Percentiles rank a stretch among this genome's conserved stretches.
These are phyloP conservation scores for Drosophila baimaii DNA, from an alignment of 1,140 invertebrate species.

Conservation along the genomic window DNA sequence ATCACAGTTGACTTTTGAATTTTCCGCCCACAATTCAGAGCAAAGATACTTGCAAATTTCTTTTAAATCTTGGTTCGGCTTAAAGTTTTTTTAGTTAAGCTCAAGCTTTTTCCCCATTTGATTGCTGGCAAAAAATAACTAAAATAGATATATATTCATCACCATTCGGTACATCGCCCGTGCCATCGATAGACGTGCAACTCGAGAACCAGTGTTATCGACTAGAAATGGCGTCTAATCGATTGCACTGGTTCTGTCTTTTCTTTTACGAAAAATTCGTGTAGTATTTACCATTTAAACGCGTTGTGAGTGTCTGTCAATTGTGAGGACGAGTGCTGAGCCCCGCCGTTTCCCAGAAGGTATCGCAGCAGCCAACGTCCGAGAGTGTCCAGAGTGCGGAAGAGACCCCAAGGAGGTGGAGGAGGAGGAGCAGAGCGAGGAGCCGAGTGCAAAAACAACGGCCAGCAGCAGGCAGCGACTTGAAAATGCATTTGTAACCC, in stretches of 20 bases:
- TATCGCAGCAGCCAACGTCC: slow-evolving; percentile 38
- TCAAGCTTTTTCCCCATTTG: too few species aligned
- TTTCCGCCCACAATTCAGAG: too few species aligned
- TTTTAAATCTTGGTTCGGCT: too few species aligned
- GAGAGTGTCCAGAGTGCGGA: slow-evolving; percentile 46
- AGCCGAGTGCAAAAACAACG: slow-evolving; percentile 78
- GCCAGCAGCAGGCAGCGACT: slow-evolving; percentile 67
- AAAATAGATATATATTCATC: too few species aligned
- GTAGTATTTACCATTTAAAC: slow-evolving; percentile 55
- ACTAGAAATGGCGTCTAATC: slow-evolving; percentile 74
- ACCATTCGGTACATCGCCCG: background rate
- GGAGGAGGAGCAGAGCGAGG: slow-evolving; percentile 39
- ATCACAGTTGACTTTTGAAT: too few species aligned
- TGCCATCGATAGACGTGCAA: background rate
- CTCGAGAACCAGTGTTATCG: slow-evolving; percentile 49
- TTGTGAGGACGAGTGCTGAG: slow-evolving; percentile 38
- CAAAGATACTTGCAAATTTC: too few species aligned
- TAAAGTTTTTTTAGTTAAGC: too few species aligned
- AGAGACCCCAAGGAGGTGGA: background rate
- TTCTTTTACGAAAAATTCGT: slow-evolving; percentile 54
- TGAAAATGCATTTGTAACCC: slow-evolving; percentile 76
- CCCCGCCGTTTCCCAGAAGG: slow-evolving; percentile 18
- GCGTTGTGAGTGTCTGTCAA: slow-evolving; percentile 49
- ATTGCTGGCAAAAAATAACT: too few species aligned
- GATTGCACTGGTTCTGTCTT: slow-evolving; percentile 34